Percentiles rank a stretch among this genome's conserved stretches.
Conservation (phyloP, 2,888 invertebrate species). For the Neuroscelio doddi region DNA sequence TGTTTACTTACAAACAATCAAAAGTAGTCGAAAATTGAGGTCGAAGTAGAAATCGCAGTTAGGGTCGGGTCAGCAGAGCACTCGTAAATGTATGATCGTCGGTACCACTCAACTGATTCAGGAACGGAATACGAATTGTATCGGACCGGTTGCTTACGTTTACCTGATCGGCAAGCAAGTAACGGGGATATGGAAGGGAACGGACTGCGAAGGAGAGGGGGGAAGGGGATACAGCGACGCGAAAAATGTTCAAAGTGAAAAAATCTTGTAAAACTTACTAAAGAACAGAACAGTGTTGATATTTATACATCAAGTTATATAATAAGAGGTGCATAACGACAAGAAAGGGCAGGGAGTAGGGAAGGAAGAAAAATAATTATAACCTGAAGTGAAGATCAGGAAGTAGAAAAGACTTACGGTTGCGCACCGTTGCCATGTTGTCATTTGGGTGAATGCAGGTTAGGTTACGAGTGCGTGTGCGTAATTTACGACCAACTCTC, state of each 20-base stretch:
- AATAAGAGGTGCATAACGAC: no score
- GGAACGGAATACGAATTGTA: conserved; percentile 58
- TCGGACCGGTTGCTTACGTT: no score
- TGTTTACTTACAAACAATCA: no score
- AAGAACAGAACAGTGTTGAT: no score
- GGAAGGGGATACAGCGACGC: conserved; percentile 30
- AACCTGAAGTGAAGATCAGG: conserved; percentile 32
- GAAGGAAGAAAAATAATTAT: conserved; percentile 18
- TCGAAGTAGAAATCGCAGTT: conserved; percentile 51
- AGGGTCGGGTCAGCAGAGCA: conserved; percentile 30
- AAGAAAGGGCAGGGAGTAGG: conserved; percentile 26
- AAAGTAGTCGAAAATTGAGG: conserved; percentile 46
- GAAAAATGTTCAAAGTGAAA: neutral
- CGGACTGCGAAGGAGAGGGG: conserved; percentile 22
- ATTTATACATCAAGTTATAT: no score
- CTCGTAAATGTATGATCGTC: conserved; percentile 39
- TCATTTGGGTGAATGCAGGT: conserved; percentile 29
- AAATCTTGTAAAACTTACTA: neutral
- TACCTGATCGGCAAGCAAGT: conserved; percentile 56
- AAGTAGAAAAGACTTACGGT: conserved; percentile 32
- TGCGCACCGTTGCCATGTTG: conserved; percentile 62
- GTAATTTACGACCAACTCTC: no score
- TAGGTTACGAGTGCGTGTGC: conserved; percentile 29
- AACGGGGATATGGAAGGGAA: conserved; percentile 37
- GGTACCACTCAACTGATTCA: conserved; percentile 64